Evolutionary conservation across 2,113 vertebrate genomes (phyloP).

Genomic region (Erythrolamprus reginae): DNA sequence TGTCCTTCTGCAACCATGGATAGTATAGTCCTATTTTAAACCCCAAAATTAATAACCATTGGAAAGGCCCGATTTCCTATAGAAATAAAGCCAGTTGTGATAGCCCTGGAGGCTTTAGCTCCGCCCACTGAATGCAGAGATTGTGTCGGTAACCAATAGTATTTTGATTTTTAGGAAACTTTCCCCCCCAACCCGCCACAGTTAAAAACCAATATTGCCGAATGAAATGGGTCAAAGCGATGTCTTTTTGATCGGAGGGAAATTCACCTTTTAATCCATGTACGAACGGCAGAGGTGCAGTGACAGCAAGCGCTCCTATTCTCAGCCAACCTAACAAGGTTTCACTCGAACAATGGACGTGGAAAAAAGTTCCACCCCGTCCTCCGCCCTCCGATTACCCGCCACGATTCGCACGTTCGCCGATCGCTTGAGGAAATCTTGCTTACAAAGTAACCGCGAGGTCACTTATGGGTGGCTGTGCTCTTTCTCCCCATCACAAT

Average conservation of each 20-base stretch:
- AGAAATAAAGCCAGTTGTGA: neutral
- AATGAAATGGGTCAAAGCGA: neutral
- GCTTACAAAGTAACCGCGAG: neutral
- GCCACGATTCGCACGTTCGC: neutral
- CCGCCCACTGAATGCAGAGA: neutral
- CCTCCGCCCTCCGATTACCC: neutral
- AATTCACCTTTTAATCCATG: neutral
- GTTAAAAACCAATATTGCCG: neutral
- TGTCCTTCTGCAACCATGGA: neutral
- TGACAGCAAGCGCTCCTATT: neutral
- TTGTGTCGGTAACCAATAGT: neutral
- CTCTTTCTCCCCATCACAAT: neutral
- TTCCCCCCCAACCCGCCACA: too few species aligned
- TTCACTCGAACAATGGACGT: neutral
- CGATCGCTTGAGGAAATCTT: neutral
- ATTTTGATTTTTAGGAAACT: neutral
- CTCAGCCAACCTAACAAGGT: neutral
- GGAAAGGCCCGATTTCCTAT: too few species aligned
- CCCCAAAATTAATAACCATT: neutral
- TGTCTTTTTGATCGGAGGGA: neutral
- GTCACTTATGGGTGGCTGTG: neutral
- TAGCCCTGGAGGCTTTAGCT: neutral
- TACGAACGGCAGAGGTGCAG: neutral
- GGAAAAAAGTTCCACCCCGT: neutral
- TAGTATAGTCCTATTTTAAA: neutral